Conservation (phyloP, 2,113 vertebrate genomes). For the Macheiramphus alcinus region DNA sequence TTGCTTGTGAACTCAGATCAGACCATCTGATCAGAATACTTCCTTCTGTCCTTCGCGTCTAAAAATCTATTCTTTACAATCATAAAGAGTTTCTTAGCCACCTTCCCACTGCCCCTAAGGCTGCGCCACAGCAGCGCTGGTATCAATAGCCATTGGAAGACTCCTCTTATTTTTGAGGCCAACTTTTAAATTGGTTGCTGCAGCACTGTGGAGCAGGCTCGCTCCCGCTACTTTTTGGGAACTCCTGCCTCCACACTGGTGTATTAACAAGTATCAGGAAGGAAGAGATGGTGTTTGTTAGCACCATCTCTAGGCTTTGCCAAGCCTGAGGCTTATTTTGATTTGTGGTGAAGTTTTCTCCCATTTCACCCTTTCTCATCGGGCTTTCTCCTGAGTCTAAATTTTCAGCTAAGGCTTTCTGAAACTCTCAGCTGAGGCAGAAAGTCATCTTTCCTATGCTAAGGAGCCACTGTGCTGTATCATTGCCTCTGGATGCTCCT, state of each 20-base stretch:
- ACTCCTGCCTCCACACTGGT: neutral
- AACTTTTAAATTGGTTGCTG: neutral
- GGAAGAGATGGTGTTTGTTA: neutral
- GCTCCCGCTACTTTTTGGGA: fast-evolving
- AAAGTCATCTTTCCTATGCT: neutral
- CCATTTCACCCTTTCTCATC: neutral
- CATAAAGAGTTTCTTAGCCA: neutral
- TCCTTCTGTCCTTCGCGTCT: neutral
- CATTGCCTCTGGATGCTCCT: neutral
- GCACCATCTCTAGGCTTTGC: neutral
- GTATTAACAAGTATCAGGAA: neutral
- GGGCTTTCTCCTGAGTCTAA: neutral
- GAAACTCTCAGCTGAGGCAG: neutral
- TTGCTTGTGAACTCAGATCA: neutral
- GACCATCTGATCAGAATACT: neutral
- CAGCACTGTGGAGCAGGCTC: neutral
- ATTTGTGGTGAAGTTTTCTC: neutral
- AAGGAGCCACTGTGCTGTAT: neutral
- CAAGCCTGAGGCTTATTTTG: neutral
- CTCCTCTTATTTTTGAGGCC: neutral
- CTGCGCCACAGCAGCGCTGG: neutral
- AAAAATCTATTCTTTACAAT: neutral
- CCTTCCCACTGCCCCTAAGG: neutral
- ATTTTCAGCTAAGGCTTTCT: neutral
- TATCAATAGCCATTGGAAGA: neutral